Base-by-base conservation (phyloP, 2,888 invertebrate genomes). In the Agrilus mali region DNA sequence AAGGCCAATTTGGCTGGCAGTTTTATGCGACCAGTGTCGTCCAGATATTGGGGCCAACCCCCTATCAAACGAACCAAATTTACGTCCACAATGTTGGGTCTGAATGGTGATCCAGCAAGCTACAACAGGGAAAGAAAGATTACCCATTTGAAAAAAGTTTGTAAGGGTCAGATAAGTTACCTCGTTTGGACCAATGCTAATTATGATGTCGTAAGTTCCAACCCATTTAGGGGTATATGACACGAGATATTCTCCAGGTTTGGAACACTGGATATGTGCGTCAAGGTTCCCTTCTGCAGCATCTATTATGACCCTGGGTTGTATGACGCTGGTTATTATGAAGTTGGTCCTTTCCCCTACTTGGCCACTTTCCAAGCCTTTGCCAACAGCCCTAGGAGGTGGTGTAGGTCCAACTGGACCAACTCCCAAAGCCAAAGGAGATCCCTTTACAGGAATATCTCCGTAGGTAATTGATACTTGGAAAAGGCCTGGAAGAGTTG, bases 181-280 rank as follows among this genome's bases (percentile, higher is more conserved):
- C 53, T 65, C 66, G 52, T 61, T 64, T 13, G 61, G 58, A 44
- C 67, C 67, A 33, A 67, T 62, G 39, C 60, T 82, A 51, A 96
- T 84, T 48, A 86, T 73, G 31, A 95, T 81, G 64, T 93, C 90
- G 61, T 92, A 95, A 34, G 84, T 75, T 1, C 96, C 96, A n/a
- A 90, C 86, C 56, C 89, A 88, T 1, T 85, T 77, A 0, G 96
- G 94, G 2, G 85, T 80, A 66, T 94, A 97, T 0, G 88, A 84
- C 38, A 94, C 88, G 48, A 84, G 80, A 78, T 87, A 94, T 52
- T 88, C 85, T 1, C 87, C 85, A 63, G 74, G 83, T 67, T 67
- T 67, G 4, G 64, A 61, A 43, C 58, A 59, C 46, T 67, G 66
- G 38, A 66, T 61, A 41, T 66, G 65, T 63, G 71, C 80, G 60